These are phyloP conservation scores for Hystrix brachyura DNA, from an alignment of 2,113 vertebrate genomes.

Conservation along the genomic window DNA sequence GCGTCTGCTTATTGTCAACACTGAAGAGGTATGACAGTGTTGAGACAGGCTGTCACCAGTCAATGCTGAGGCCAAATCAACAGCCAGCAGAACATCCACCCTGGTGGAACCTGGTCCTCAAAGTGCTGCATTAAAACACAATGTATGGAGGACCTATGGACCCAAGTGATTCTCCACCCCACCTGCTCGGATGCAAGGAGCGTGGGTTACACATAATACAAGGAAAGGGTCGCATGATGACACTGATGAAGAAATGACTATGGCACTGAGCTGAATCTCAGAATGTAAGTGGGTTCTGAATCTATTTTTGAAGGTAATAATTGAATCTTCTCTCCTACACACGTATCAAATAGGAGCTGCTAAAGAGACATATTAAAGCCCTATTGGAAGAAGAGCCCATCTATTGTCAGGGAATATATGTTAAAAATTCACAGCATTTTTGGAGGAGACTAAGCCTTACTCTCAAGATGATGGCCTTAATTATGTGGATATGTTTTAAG, in stretches of 20 bases:
- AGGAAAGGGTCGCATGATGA: not conserved
- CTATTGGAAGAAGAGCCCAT: not conserved
- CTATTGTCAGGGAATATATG: not conserved
- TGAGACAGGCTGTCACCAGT: conserved; percentile 81
- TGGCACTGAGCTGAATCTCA: not conserved
- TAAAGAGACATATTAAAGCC: not conserved
- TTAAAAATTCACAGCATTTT: not conserved
- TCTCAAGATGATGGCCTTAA: not conserved
- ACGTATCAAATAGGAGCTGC: not conserved
- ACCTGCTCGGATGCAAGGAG: not conserved
- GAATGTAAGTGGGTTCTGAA: not conserved
- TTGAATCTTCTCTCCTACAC: not conserved
- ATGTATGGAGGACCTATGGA: not conserved
- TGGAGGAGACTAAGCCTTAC: not conserved
- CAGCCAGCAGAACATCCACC: conserved; percentile 49
- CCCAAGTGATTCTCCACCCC: not conserved
- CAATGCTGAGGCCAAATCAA: conserved; percentile 61
- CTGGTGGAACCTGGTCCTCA: conserved; percentile 2
- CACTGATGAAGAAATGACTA: not conserved
- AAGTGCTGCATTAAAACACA: conserved; percentile 43
- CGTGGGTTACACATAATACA: not conserved
- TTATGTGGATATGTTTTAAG: not conserved
- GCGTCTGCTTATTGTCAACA: conserved; percentile 76
- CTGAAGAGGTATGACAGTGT: conserved; percentile 78
- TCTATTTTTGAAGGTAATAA: not conserved